These are phyloP conservation scores for Lamprologus sp. DNA, from an alignment of 2,113 vertebrate genomes.

Conservation along the genomic window DNA sequence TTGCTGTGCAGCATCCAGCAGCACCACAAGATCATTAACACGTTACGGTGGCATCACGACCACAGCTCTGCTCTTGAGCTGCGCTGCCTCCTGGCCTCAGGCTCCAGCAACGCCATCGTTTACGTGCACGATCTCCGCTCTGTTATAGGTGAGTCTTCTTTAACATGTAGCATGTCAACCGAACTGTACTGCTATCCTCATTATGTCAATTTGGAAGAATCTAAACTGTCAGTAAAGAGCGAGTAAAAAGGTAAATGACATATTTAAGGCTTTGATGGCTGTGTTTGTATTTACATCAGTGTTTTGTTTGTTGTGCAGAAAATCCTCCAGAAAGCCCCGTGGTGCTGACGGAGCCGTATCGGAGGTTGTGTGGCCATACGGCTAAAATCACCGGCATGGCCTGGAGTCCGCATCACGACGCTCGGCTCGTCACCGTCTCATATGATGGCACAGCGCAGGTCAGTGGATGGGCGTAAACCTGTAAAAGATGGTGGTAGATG, in stretches of 20 bases:
- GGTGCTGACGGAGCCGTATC: conserved; percentile 82
- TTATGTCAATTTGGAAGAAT: not conserved
- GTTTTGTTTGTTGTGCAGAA: conserved; percentile 59
- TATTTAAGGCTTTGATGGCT: not conserved
- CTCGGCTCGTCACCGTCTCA: conserved; percentile 80
- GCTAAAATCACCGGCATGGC: conserved; percentile 87
- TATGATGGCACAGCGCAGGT: conserved; percentile 96
- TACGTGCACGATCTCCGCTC: conserved; percentile 83
- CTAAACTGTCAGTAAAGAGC: not conserved
- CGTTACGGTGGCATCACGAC: conserved; percentile 84
- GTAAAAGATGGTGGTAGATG: not conserved
- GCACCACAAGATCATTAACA: conserved; percentile 94
- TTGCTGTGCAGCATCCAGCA: conserved; percentile 88
- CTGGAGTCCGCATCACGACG: conserved; percentile 92
- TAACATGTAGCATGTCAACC: not conserved
- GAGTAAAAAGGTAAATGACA: too few relatives aligned
- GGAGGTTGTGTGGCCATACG: conserved; percentile 86
- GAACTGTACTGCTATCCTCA: rapidly evolving
- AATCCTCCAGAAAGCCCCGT: conserved; percentile 68
- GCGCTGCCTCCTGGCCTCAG: conserved; percentile 82
- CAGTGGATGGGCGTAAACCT: not conserved
- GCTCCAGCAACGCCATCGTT: conserved; percentile 86
- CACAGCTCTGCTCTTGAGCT: conserved; percentile 72
- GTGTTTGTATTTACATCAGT: not conserved
- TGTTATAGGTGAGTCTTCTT: conserved; percentile 67